A percentile compares a stretch with the other conserved stretches of the same genome.
phyloP scores from a whole-genome alignment of 2,888 invertebrate species.

The Rhagium mordax region DNA sequence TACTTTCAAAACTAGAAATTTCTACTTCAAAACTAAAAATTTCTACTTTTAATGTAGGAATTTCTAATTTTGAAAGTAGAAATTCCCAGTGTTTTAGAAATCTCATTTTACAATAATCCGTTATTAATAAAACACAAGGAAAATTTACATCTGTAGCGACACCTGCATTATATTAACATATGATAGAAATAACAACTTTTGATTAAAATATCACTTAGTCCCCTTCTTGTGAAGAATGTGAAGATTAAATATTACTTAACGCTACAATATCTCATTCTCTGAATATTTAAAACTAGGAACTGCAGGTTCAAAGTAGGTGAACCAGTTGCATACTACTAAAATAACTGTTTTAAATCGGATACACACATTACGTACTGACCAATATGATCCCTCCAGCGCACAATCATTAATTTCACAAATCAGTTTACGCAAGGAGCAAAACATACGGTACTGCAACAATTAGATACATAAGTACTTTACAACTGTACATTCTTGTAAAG shows the following conservation, averaged over 20 bases:
- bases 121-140: background rate
- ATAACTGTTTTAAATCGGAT: background rate
- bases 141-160: background rate
- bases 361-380: background rate
- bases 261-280: background rate
- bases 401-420: background rate
- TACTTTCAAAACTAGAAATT: no score
- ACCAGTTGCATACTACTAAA: background rate
- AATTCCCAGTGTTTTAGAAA: no score
- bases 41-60: no score
- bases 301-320: background rate
- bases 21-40: no score
- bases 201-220: no score
- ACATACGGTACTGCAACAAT: background rate
- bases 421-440: background rate
- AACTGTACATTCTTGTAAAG: background rate
- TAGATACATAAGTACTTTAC: background rate
- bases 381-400: background rate
- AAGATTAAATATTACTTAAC: no score
- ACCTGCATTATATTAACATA: background rate
- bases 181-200: no score
- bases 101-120: no score
- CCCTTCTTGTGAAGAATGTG: no score
- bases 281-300: background rate
- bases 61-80: no score